Evolutionary conservation across 2,888 invertebrate species (phyloP), one percentile per base, ranked within the genome.

Genomic region (Rhagonycha lutea): DNA sequence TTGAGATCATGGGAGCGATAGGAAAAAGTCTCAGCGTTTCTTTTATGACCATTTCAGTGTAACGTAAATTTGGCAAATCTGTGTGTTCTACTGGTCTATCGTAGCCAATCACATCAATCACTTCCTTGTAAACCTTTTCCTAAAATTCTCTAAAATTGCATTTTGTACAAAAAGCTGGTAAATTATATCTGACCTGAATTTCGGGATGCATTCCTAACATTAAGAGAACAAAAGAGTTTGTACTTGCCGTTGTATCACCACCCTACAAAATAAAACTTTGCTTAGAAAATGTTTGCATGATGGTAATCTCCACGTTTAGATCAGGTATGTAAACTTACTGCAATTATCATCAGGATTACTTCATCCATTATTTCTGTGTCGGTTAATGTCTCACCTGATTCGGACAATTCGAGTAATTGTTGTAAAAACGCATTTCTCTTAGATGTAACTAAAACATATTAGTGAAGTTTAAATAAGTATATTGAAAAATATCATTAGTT

Each of bases 281-380:
- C 10, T 61, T 61, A 14, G 14, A 61, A 61, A 14, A 9, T 61
- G 0, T 14, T n/a, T 14, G 9, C 14, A 4, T 26, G 26, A 7
- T 26, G 7, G 7, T 26, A 26, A 18, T 18, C 18, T 18, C 26
- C 4, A 26, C 7, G 26, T 26, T 26, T 26, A 4, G 7, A 7
- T 26, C n/a, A n/a, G n/a, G n/a, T 26, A 4, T 7, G 7, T 26
- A 70, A 70, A 69, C 90, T 89, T n/a, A 91, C 91, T 28, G 91
- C 91, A 18, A 91, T 83, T 69, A 89, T 87, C 70, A 92, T 85
- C 0, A 90, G 90, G 61, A 91, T 83, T 0, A 91, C 87, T 84
- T 92, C 91, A 81, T 91, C 91, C 72, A 90, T 86, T 4, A 91
- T 79, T 26, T 26, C 26, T 0, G 0, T 26, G 0, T 26, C 26